Percentiles rank a stretch among this genome's conserved stretches.
Conservation (phyloP, 2,797 vertebrate species). For the Aldrovandia affinis region DNA sequence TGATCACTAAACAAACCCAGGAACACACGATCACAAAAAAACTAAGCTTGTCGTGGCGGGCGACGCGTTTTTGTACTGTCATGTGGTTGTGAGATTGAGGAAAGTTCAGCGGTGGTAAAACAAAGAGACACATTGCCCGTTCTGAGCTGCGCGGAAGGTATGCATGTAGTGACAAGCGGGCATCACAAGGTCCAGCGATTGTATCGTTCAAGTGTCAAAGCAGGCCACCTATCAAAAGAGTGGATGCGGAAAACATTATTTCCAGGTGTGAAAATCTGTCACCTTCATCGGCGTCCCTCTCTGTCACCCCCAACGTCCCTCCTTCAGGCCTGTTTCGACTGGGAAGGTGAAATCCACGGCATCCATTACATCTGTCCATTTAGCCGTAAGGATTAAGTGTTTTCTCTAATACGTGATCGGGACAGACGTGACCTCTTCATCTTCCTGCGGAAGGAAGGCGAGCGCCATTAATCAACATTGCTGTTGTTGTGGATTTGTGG, state of each 20-base stretch:
- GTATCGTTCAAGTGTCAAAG: conserved; percentile 94
- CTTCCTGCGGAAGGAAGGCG: conserved; percentile 63
- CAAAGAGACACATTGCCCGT: conserved; percentile 44
- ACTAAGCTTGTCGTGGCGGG: not conserved
- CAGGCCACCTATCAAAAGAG: conserved; percentile 87
- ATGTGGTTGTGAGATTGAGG: not conserved
- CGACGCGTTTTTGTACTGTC: not conserved
- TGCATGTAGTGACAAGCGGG: conserved; percentile 93
- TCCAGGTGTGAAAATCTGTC: conserved; percentile 95
- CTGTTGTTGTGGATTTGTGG: conserved; percentile 52
- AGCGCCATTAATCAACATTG: conserved; percentile 71
- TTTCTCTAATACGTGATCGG: conserved; percentile 71
- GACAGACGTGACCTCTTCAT: conserved; percentile 79
- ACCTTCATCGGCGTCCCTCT: conserved; percentile 75
- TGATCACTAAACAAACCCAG: not conserved
- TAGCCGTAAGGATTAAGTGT: conserved; percentile 79
- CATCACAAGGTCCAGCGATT: conserved; percentile 88
- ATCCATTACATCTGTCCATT: conserved; percentile 84
- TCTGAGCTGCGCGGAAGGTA: conserved; percentile 57
- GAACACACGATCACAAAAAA: conserved; percentile 10
- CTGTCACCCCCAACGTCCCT: conserved; percentile 64
- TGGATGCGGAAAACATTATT: conserved; percentile 87
- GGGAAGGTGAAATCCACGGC: conserved; percentile 88
- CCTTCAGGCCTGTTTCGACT: conserved; percentile 85
- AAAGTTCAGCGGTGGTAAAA: not conserved